Evolutionary conservation across 2,113 vertebrate species (phyloP).

Genomic region (Ageneiosus marmoratus): DNA sequence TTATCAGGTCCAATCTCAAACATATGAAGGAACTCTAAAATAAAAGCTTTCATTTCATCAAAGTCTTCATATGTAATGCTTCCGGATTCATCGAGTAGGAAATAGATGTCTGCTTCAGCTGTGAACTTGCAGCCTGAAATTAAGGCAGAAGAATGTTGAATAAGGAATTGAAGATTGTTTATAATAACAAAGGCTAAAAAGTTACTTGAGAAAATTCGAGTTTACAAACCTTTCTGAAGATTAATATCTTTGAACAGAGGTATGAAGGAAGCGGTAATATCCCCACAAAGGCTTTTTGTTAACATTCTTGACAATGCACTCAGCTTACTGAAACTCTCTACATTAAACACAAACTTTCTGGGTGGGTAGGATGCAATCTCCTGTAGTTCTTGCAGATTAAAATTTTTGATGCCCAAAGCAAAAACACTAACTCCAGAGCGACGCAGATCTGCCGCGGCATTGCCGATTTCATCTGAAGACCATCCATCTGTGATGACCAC

Average conservation of each 20-base stretch:
- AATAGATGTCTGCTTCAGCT: conserved; percentile 84
- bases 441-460: conserved; percentile 68
- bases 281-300: conserved; percentile 72
- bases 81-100: conserved; percentile 83
- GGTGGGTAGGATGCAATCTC: conserved; percentile 77
- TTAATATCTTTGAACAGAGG: neutral
- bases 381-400: conserved; percentile 57
- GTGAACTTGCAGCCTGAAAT: conserved; percentile 74
- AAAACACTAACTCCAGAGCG: conserved; percentile 71
- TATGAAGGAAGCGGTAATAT: conserved; percentile 54
- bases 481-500: conserved; percentile 77
- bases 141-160: neutral
- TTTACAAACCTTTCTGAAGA: conserved; percentile 34
- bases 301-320: conserved; percentile 63
- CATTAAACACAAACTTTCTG: conserved; percentile 63
- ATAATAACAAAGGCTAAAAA: too few species aligned
- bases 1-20: conserved; percentile 73
- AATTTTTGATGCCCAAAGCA: conserved; percentile 70
- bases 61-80: conserved; percentile 76
- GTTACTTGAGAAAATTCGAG: neutral
- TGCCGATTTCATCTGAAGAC: conserved; percentile 70
- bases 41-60: conserved; percentile 80
- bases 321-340: conserved; percentile 73
- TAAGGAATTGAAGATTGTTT: neutral
- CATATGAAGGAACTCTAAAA: conserved; percentile 68